These are phyloP conservation scores for Drosophila pruinosa DNA, from an alignment of 1,140 invertebrate genomes.

Conservation along the genomic window DNA sequence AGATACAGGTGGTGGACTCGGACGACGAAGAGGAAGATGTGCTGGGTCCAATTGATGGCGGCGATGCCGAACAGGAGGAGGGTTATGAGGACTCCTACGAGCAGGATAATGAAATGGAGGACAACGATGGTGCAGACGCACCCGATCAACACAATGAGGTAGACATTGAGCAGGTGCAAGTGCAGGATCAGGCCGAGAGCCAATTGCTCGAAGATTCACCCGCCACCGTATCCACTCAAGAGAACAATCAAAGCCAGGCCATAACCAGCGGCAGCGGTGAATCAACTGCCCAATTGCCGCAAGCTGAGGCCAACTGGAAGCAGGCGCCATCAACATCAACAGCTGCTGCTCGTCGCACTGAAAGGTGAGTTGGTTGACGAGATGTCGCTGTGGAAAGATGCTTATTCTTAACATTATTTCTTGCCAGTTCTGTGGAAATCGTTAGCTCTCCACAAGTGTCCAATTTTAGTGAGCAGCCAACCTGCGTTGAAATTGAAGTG, in stretches of 20 bases:
- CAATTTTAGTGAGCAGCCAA: slow-evolving; percentile 69
- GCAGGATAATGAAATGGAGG: slow-evolving; percentile 84
- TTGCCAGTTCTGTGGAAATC: slow-evolving; percentile 90
- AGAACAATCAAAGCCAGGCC: slow-evolving; percentile 84
- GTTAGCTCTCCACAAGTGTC: slow-evolving; percentile 92
- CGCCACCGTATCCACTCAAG: slow-evolving; percentile 76
- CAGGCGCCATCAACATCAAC: slow-evolving; percentile 68
- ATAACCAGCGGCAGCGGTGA: slow-evolving; percentile 84
- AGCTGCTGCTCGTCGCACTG: slow-evolving; percentile 89
- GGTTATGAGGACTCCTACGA: slow-evolving; percentile 85
- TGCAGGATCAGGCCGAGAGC: slow-evolving; percentile 57
- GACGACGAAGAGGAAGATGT: slow-evolving; percentile 85
- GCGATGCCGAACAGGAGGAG: slow-evolving; percentile 84
- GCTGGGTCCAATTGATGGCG: slow-evolving; percentile 83
- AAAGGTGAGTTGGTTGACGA: too few species aligned
- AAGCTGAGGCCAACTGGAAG: slow-evolving; percentile 57
- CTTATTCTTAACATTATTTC: background rate
- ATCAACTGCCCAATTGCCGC: slow-evolving; percentile 39
- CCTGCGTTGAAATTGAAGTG: slow-evolving; percentile 86
- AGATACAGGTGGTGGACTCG: slow-evolving; percentile 89
- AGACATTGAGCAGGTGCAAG: slow-evolving; percentile 87
- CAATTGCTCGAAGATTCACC: slow-evolving; percentile 61
- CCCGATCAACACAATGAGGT: slow-evolving; percentile 85
- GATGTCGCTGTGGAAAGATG: background rate
- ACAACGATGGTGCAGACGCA: slow-evolving; percentile 74